Percentiles rank a stretch among this genome's conserved stretches.
Conservation (phyloP, 2,888 invertebrate species). For the Harpalus rufipes region DNA sequence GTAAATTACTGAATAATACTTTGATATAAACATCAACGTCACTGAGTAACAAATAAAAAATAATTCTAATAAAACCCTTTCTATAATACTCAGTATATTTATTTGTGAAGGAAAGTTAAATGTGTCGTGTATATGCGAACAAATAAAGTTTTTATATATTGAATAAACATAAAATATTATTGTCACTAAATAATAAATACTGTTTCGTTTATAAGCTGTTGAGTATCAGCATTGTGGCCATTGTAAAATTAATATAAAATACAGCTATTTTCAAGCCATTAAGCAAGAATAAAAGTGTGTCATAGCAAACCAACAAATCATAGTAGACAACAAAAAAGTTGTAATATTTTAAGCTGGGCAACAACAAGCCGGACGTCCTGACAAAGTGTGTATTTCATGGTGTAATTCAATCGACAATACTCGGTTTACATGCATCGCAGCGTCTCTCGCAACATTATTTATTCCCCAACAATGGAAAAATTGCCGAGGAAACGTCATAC, state of each 20-base stretch:
- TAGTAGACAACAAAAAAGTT: constrained; percentile 10
- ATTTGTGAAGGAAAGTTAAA: no score
- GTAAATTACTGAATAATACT: no score
- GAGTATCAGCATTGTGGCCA: neutral
- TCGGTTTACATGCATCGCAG: constrained; percentile 23
- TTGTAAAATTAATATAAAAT: neutral
- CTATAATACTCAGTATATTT: no score
- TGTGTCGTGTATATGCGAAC: no score
- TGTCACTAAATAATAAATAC: no score
- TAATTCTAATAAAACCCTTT: no score
- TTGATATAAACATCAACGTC: no score
- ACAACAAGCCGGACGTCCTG: constrained; percentile 29
- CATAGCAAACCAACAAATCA: constrained; percentile 29
- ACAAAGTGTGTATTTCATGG: constrained; percentile 18
- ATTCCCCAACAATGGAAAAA: constrained; percentile 44
- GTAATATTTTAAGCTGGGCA: constrained; percentile 23
- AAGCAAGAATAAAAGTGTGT: constrained; percentile 20
- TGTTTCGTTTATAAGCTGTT: no score
- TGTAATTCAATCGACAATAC: constrained; percentile 32
- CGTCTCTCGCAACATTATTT: constrained; percentile 22
- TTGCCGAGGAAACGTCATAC: constrained; percentile 47
- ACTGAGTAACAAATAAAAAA: no score
- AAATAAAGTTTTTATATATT: no score
- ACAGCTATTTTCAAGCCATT: constrained; percentile 15
- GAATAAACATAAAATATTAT: no score